Conservation (phyloP, 2,888 invertebrate genomes). For the Lepeophtheirus nordmannii region DNA sequence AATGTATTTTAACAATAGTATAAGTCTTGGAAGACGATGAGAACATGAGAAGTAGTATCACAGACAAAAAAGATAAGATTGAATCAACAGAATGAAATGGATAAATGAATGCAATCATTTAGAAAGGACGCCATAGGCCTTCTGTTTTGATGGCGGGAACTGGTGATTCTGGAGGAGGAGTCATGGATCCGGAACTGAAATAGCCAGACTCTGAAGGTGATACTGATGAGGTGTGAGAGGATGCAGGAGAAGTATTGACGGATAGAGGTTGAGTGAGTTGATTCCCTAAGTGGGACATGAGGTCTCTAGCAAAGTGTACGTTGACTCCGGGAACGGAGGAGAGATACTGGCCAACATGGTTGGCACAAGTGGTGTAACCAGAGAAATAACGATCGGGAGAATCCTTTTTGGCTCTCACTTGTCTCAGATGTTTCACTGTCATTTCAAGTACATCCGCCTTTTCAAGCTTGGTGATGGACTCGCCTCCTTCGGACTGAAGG, state of each 20-base stretch:
- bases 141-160: neutral
- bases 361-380: slow-evolving; percentile 70
- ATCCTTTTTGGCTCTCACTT: slow-evolving; percentile 35
- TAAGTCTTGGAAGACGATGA: too few species aligned
- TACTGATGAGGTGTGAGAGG: neutral
- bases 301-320: slow-evolving; percentile 62
- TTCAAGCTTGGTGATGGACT: slow-evolving; percentile 30
- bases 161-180: neutral
- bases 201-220: neutral
- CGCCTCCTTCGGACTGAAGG: slow-evolving; percentile 41
- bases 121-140: neutral
- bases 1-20: too few species aligned
- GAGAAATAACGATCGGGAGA: slow-evolving; percentile 49
- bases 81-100: neutral
- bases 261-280: slow-evolving; percentile 3
- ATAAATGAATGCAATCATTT: neutral
- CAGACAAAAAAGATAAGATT: neutral
- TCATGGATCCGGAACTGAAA: neutral
- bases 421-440: slow-evolving; percentile 31
- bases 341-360: slow-evolving; percentile 66
- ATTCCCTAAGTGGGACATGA: slow-evolving; percentile 77
- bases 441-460: slow-evolving; percentile 32
- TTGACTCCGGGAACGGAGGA: slow-evolving; percentile 50
- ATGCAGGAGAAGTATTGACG: neutral
- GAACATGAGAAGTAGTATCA: neutral